phyloP scores from a whole-genome alignment of 2,888 invertebrate species.

The Tholera decimalis region DNA sequence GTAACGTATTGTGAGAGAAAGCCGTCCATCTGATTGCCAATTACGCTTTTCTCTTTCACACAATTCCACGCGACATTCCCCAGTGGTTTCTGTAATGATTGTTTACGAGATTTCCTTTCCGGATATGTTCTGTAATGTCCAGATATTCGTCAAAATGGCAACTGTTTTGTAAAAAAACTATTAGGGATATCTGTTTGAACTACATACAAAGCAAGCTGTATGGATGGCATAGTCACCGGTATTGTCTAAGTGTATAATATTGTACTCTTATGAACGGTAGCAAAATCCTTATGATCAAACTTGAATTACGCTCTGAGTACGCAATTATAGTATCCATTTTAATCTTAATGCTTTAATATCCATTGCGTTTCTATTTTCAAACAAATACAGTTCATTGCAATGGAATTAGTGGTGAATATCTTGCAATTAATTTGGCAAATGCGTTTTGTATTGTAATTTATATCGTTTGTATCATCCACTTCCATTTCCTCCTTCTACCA shows the following conservation, averaged over 20 bases:
- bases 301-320: constrained; percentile 1
- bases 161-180: constrained; percentile 9
- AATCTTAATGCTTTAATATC: constrained; percentile 23
- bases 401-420: constrained; percentile 15
- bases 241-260: too few relatives aligned
- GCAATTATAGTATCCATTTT: constrained; percentile 26
- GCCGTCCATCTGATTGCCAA: constrained; percentile 76
- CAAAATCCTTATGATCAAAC: constrained; percentile 9
- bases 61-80: constrained; percentile 69
- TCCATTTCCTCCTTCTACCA: too few relatives aligned
- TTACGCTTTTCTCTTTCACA: constrained; percentile 77
- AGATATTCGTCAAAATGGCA: constrained; percentile 47
- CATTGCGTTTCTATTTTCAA: constrained; percentile 32
- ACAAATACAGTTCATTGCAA: constrained; percentile 24
- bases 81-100: constrained; percentile 60
- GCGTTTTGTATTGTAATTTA: too few relatives aligned
- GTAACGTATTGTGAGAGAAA: constrained; percentile 75
- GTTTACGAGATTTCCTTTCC: constrained; percentile 48
- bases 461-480: constrained; percentile 33
- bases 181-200: constrained; percentile 6
- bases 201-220: background rate
- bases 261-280: background rate
- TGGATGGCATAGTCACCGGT: constrained; percentile 1
- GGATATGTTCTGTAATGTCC: constrained; percentile 37
- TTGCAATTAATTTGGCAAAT: constrained; percentile 42